Evolutionary conservation across 2,888 invertebrate genomes (phyloP).

Genomic region (Eupithecia exiguata): DNA sequence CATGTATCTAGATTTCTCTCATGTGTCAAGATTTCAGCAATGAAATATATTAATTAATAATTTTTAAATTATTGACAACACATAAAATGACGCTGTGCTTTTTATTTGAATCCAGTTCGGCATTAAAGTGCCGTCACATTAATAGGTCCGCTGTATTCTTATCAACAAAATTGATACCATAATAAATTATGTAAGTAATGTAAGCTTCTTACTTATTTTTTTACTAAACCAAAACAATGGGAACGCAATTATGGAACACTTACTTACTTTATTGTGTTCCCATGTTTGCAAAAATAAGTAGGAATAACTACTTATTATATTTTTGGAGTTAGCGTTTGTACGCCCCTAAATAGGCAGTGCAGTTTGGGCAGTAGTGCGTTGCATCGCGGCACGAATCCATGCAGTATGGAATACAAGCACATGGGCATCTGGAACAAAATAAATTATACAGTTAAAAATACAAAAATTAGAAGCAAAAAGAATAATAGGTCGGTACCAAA

Average conservation of each 20-base stretch:
- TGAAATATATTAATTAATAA: no score
- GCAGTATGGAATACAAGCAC: constrained; percentile 51
- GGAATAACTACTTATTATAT: neutral
- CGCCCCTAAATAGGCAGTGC: constrained; percentile 81
- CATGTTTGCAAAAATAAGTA: neutral
- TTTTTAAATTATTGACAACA: no score
- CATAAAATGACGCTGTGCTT: no score
- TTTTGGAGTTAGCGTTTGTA: constrained; percentile 9
- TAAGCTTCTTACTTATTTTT: neutral
- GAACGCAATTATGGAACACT: no score
- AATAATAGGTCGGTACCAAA: no score
- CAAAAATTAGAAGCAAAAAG: no score
- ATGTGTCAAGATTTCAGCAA: no score
- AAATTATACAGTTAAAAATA: neutral
- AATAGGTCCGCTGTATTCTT: no score
- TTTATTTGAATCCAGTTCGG: no score
- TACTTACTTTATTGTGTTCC: neutral
- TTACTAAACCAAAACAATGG: neutral
- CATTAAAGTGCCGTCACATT: no score
- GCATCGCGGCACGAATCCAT: constrained; percentile 81
- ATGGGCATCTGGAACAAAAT: constrained; percentile 42
- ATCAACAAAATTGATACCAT: no score
- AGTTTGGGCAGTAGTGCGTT: constrained; percentile 85
- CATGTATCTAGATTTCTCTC: no score
- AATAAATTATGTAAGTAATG: neutral